Conservation (phyloP, 2,113 vertebrate genomes). For the Nyctibius bracteatus region DNA sequence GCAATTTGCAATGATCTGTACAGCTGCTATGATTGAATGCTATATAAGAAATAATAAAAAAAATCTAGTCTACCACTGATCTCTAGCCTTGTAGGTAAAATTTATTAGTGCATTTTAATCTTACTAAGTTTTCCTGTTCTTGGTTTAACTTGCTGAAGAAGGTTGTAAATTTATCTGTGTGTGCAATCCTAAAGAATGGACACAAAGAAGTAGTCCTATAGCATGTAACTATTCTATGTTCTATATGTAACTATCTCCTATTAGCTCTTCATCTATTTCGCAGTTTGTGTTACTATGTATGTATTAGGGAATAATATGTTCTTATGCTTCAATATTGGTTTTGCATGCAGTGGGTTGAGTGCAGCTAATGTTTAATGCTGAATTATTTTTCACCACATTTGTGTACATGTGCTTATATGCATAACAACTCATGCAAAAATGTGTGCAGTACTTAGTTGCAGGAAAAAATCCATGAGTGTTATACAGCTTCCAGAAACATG, state of each 20-base stretch:
- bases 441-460: background rate
- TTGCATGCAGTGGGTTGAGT: background rate
- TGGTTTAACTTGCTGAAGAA: background rate
- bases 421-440: background rate
- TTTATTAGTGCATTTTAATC: slow-evolving; percentile 28
- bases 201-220: background rate
- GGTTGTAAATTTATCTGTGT: background rate
- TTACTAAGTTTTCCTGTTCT: background rate
- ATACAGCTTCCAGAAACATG: background rate
- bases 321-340: background rate
- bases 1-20: background rate
- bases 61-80: background rate
- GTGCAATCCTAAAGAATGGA: background rate
- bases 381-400: background rate
- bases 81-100: background rate
- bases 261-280: background rate
- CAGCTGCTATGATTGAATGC: background rate
- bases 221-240: background rate
- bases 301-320: background rate
- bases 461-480: background rate
- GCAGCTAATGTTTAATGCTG: background rate
- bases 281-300: background rate
- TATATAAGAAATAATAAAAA: background rate
- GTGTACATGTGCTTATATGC: background rate
- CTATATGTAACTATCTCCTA: background rate